Percentiles rank a stretch among this genome's conserved stretches.
phyloP scores from a whole-genome alignment of 1,140 invertebrate species.

The Solenopsis fugax region DNA sequence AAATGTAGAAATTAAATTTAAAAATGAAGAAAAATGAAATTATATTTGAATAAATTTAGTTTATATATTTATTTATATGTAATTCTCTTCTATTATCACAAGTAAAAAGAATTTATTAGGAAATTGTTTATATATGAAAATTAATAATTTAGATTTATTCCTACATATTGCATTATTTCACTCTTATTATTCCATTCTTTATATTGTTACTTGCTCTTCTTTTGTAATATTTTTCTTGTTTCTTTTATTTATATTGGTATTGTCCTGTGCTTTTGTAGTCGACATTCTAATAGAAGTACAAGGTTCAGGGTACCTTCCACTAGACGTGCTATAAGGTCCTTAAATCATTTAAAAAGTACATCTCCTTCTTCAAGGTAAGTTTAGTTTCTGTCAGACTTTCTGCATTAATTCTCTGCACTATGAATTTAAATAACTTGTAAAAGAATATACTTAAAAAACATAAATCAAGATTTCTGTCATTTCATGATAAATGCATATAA shows the following conservation, averaged over 20 bases:
- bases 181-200: neutral
- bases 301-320: conserved; percentile 73
- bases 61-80: neutral
- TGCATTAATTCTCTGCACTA: neutral
- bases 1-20: neutral
- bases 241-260: conserved; percentile 71
- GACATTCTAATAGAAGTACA: conserved; percentile 77
- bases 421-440: neutral
- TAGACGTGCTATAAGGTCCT: conserved; percentile 77
- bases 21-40: neutral
- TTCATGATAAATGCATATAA: neutral
- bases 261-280: conserved; percentile 79
- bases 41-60: neutral
- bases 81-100: neutral
- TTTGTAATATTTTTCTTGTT: conserved; percentile 41
- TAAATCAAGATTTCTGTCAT: neutral
- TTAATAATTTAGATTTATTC: neutral
- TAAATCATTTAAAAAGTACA: conserved; percentile 54
- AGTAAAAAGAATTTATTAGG: neutral
- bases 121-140: neutral
- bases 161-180: neutral
- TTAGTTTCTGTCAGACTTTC: neutral
- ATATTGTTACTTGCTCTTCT: conserved; percentile 8
- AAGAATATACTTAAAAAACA: neutral
- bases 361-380: conserved; percentile 78